Conservation (phyloP, 2,888 invertebrate genomes). For the Aplocera efformata region DNA sequence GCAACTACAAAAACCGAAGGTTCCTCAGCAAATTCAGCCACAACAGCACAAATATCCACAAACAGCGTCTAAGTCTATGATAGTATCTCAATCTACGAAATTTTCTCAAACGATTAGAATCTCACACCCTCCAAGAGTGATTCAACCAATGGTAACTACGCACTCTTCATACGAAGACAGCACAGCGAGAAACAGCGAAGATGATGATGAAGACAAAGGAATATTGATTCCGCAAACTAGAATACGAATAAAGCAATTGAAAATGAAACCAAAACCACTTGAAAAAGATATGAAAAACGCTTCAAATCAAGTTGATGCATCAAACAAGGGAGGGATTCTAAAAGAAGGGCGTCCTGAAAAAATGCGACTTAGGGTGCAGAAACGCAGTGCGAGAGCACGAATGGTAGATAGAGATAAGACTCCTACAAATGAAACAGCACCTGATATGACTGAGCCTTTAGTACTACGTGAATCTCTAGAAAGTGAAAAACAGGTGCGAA, state of each 20-base stretch:
- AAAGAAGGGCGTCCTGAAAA: conserved; percentile 46
- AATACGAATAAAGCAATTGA: conserved; percentile 42
- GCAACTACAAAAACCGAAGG: not conserved
- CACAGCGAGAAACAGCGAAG: conserved; percentile 12
- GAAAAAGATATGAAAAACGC: conserved; percentile 43
- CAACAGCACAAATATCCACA: not conserved
- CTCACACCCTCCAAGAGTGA: conserved; percentile 8
- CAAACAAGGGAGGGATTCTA: conserved; percentile 57
- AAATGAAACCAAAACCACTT: conserved; percentile 14
- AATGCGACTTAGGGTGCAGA: conserved; percentile 12
- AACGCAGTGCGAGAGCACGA: conserved; percentile 22
- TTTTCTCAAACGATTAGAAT: conserved; percentile 11
- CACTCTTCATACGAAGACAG: conserved; percentile 10
- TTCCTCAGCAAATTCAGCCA: not conserved
- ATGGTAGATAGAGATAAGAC: conserved; percentile 54
- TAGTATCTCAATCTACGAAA: not conserved
- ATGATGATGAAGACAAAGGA: conserved; percentile 17
- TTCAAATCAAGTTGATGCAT: conserved; percentile 36
- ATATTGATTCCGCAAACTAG: conserved; percentile 41
- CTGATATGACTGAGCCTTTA: conserved; percentile 74
- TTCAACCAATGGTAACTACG: conserved; percentile 5
- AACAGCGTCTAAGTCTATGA: not conserved
- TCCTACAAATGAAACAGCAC: conserved; percentile 73
- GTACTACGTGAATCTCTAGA: conserved; percentile 73
- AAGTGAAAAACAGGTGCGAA: conserved; percentile 68